These are phyloP conservation scores for Rattus norvegicus DNA, from an alignment of 2,113 vertebrate species.

Conservation along the genomic window GRCr8 NC_086029.1:58402501-58403000, in stretches of 20 bases:
- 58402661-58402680: not conserved
- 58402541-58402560: not conserved
- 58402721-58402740: not conserved
- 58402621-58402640: not conserved
- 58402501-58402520: not conserved
- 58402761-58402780: not conserved
- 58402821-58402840: not conserved
- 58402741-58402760: not conserved
- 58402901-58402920: not conserved
- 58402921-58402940: not conserved
- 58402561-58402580: not conserved
- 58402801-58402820: not conserved
- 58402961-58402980: not conserved
- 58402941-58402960: not conserved
- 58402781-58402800: not conserved
- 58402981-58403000: not conserved
- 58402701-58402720: constrained; percentile 8
- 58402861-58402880: not conserved
- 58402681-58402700: not conserved
- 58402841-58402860: not conserved
- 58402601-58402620: not conserved
- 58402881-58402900: not conserved
- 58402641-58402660: not conserved
- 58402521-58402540: not conserved
- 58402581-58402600: not conserved